Evolutionary conservation across 2,797 vertebrate genomes (phyloP), one percentile per base, ranked within the genome.

Genomic region (Hippocampus kuda): DNA sequence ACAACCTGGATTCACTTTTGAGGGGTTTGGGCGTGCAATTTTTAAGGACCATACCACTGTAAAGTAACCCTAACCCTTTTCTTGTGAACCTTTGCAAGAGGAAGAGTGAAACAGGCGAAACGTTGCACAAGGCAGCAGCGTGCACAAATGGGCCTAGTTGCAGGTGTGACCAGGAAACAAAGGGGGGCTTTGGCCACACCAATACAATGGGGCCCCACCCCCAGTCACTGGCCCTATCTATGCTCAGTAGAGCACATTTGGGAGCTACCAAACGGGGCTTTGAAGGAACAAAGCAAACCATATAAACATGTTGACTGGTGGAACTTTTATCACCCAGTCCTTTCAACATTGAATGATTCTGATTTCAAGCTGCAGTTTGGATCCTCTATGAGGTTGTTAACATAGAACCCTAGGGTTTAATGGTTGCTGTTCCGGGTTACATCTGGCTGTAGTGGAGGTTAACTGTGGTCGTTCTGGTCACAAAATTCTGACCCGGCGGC

Each of bases 241-340:
- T 22, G 9, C 89, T 89, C 82, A 87, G 86, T 87, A 90, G 88
- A 89, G 92, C 89, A 89, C 90, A 90, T 91, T 70, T 84, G 68
- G 88, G 88, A 86, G 88, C 63, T 75, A 66, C 56, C 46, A 59
- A 79, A 69, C 65, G 61, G 68, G 49, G 74, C 66, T 60, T 67
- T 11, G 44, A 56, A 70, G 46, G 22, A 69, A 78, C 70, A 79
- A 72, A 76, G 72, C 69, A 67, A 69, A 66, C 57, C 64, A 27
- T 57, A 67, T 38, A 74, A 79, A 81, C 65, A 77, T 30, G 68
- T 79, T 69, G 77, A 78, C 68, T 41, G 27, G 75, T 73, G 71
- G 75, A 71, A 75, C 70, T 71, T 82, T 79, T 79, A 79, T 53
- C 56, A 60, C 68, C 73, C 49, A 1, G 22, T 6, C 64, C 26